Conservation (phyloP, 1,140 invertebrate species). For the Plutomurus gul region DNA sequence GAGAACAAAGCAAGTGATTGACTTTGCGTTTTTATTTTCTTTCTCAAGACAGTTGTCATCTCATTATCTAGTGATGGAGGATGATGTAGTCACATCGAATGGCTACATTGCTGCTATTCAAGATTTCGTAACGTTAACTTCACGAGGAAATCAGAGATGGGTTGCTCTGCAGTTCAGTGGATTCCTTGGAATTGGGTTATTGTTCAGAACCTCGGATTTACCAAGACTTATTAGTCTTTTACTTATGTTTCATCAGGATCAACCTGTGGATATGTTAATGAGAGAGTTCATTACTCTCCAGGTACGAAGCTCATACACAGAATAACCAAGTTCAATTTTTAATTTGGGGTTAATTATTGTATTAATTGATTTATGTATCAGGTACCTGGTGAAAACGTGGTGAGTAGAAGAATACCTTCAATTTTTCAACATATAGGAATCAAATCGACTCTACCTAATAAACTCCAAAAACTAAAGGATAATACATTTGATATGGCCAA, state of each 20-base stretch:
- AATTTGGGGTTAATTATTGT: background rate
- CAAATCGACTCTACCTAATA: slow-evolving; percentile 49
- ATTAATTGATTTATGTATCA: background rate
- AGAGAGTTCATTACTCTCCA: slow-evolving; percentile 21
- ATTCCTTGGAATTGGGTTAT: slow-evolving; percentile 51
- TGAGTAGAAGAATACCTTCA: slow-evolving; percentile 43
- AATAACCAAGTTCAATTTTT: background rate
- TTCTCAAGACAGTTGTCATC: slow-evolving; percentile 41
- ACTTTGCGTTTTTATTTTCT: slow-evolving; percentile 50
- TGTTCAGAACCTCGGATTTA: slow-evolving; percentile 43
- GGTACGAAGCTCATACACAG: background rate
- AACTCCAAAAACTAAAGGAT: slow-evolving; percentile 49
- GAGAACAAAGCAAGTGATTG: slow-evolving; percentile 52
- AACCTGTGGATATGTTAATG: slow-evolving; percentile 51
- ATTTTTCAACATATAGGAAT: slow-evolving; percentile 52
- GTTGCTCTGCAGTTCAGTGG: slow-evolving; percentile 48
- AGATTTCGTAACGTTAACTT: slow-evolving; percentile 34
- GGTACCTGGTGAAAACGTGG: slow-evolving; percentile 37
- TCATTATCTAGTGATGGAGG: slow-evolving; percentile 51
- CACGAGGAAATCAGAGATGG: slow-evolving; percentile 31
- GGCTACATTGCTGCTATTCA: slow-evolving; percentile 46
- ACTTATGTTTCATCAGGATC: slow-evolving; percentile 49
- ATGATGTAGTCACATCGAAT: slow-evolving; percentile 45
- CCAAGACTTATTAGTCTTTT: slow-evolving; percentile 40
- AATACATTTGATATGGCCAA: slow-evolving; percentile 46